These are phyloP conservation scores for Pentamera pediparva DNA, from an alignment of 53 echinoderm and acorn worm species.

Conservation along the genomic window DNA sequence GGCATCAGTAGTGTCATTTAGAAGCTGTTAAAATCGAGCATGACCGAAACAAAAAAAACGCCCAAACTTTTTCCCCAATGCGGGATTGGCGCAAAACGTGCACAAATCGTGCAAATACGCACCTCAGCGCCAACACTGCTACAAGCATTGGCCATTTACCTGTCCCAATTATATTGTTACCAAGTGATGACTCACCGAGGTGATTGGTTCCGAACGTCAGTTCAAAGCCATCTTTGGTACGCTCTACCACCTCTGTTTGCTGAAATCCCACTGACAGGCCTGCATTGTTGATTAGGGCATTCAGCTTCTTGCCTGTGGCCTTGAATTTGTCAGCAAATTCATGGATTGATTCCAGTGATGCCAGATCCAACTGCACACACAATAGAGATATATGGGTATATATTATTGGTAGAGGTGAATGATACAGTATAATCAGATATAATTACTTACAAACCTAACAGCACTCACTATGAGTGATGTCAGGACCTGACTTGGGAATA, in stretches of 20 bases:
- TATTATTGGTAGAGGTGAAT: no score
- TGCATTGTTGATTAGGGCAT: slow-evolving; percentile 82
- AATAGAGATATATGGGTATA: no score
- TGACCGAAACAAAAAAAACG: not conserved
- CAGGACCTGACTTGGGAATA: no score
- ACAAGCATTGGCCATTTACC: not conserved
- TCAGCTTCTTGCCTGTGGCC: slow-evolving; percentile 58
- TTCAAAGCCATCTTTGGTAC: slow-evolving; percentile 84
- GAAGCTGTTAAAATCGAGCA: no score
- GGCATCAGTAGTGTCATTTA: no score
- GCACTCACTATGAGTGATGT: no score
- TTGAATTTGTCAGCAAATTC: slow-evolving; percentile 69
- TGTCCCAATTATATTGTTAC: not conserved
- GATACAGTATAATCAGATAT: no score
- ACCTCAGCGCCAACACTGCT: no score
- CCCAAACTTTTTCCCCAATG: no score
- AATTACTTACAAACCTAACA: no score
- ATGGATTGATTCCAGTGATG: slow-evolving; percentile 67
- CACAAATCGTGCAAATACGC: no score
- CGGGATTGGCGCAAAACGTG: no score
- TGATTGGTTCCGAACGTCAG: slow-evolving; percentile 75
- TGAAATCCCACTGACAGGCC: slow-evolving; percentile 46
- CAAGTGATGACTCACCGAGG: slow-evolving; percentile 45
- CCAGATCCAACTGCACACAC: slow-evolving; percentile 76
- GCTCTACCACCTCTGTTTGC: slow-evolving; percentile 4